Evolutionary conservation across 2,888 invertebrate species (phyloP), one percentile per base, ranked within the genome.

Genomic region (Venustoraphidia nigricollis): DNA sequence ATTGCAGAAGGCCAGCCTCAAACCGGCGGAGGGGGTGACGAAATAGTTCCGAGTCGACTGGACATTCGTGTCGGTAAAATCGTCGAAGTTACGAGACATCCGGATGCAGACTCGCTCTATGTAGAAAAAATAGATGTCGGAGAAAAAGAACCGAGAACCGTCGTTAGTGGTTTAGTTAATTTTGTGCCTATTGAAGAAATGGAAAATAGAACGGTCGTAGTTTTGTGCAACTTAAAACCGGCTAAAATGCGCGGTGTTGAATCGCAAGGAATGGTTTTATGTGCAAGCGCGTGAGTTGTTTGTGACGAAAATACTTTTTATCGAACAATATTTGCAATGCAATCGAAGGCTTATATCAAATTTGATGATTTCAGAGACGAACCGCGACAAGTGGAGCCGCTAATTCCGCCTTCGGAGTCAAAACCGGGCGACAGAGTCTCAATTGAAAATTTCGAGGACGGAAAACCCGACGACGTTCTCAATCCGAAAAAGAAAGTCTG

Each of bases 401-500:
- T 97, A 52, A 69, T 80, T 51, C 81, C 92, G 43, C 91, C 94
- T 37, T 69, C 73, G 48, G 80, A 74, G 43, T 77, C 85, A 52
- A 70, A 72, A n/a, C 78, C 87, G 11, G 96, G 97, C 34, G 92
- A 94, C 52, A 75, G 78, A 57, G 78, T 97, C 42, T 69, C 81
- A 49, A 75, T 94, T 48, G 91, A 94, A 64, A 88, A 87, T 27
- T 88, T 82, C 65, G 83, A 84, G 65, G 66, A 65, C 48, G 87
- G 87, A 14, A 71, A 72, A 45, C 83, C 92, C 3, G 93, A 93
- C 67, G 82, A 83, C 34, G 81, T 89, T 52, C 69, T 95, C 1
- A 94, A 95, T 66, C 94, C 94, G 0, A 95, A 95, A 67, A 95
- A 95, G 69, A 95, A 95, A 72, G 73, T 92, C 13, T 95, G 94